Conservation (phyloP, 2,888 invertebrate genomes). For the Aelia acuminata region DNA sequence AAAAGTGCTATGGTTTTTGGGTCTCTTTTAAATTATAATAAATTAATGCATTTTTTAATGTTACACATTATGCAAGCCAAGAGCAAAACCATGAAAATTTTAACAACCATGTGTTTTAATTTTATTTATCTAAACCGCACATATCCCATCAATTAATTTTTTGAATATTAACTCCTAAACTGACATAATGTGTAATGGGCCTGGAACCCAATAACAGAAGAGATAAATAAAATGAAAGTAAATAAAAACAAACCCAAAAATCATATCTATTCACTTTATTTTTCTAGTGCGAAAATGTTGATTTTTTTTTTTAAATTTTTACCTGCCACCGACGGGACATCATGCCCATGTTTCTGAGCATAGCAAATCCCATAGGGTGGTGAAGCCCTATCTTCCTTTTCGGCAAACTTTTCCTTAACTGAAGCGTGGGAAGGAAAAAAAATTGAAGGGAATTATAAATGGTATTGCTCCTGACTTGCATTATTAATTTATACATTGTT, state of each 20-base stretch:
- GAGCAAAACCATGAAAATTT: conserved; percentile 50
- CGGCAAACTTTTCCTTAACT: conserved; percentile 64
- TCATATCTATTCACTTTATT: conserved; percentile 39
- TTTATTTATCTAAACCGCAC: background rate
- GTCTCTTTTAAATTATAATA: conserved; percentile 48
- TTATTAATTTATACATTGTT: background rate
- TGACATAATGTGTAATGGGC: conserved; percentile 60
- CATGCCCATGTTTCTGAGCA: conserved; percentile 63
- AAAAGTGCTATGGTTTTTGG: conserved; percentile 60
- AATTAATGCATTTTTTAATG: conserved; percentile 5
- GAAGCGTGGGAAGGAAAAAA: conserved; percentile 61
- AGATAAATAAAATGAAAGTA: background rate
- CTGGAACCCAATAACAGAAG: background rate
- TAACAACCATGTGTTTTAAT: background rate
- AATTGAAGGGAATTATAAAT: conserved; percentile 33
- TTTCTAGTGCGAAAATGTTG: conserved; percentile 19
- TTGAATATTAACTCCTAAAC: conserved; percentile 54
- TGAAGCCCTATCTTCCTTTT: conserved; percentile 63
- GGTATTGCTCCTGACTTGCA: conserved; percentile 57
- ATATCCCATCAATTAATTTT: conserved; percentile 9
- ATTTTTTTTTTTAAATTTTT: conserved; percentile 40
- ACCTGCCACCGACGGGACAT: conserved; percentile 63
- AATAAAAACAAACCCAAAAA: conserved; percentile 60
- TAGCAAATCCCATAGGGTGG: conserved; percentile 61
- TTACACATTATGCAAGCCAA: conserved; percentile 60